Conservation (phyloP, 2,797 vertebrate genomes). For the Novumbra hubbsi region DNA sequence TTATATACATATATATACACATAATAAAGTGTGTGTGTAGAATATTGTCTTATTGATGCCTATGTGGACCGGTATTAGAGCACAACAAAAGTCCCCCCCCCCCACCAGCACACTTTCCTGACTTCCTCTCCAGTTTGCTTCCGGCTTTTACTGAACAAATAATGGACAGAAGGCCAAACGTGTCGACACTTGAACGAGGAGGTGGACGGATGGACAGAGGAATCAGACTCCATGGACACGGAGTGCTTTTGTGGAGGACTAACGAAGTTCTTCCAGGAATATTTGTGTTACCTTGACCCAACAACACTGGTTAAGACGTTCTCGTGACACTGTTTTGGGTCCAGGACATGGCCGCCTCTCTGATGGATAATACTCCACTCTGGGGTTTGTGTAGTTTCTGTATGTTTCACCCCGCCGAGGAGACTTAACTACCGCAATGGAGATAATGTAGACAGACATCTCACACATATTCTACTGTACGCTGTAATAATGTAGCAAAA, state of each 20-base stretch:
- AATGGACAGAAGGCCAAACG: not conserved
- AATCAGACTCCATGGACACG: not conserved
- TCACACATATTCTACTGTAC: no score
- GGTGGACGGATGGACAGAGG: not conserved
- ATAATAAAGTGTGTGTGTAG: conserved; percentile 49
- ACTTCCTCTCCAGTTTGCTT: not conserved
- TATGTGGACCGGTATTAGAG: not conserved
- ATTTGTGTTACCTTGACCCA: conserved; percentile 25
- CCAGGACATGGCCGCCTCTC: no score
- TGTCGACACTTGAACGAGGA: not conserved
- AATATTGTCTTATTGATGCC: conserved; percentile 69
- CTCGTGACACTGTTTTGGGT: no score
- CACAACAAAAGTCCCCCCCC: not conserved
- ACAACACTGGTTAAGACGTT: no score
- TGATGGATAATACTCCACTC: no score
- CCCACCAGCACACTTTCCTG: no score
- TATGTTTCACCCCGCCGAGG: no score
- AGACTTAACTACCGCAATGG: no score
- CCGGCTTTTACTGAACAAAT: conserved; percentile 36
- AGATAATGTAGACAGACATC: no score
- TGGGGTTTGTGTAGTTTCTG: no score
- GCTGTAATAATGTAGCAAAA: no score
- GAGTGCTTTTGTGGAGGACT: not conserved
- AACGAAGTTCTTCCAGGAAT: not conserved
- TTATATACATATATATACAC: no score